Percentiles rank a stretch among this genome's conserved stretches.
phyloP scores from a whole-genome alignment of 2,888 invertebrate genomes.

The Diarsia rubi region DNA sequence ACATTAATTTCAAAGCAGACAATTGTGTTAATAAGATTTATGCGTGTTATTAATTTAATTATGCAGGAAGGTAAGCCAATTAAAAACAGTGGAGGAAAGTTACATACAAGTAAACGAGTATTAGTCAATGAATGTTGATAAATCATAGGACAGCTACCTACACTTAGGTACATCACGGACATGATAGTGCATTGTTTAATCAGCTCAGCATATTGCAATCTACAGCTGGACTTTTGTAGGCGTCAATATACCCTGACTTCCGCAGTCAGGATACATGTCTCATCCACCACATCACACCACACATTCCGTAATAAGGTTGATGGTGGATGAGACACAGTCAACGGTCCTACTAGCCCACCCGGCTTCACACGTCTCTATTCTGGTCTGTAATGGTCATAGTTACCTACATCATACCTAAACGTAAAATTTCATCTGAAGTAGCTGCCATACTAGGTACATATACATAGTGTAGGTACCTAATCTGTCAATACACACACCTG shows the following conservation, averaged over 20 bases:
- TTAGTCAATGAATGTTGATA: slow-evolving; percentile 2
- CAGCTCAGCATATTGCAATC: neutral
- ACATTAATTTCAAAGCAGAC: neutral
- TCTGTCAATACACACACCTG: neutral
- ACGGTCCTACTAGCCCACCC: neutral
- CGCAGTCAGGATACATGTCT: neutral
- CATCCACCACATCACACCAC: no score
- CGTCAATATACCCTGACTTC: neutral
- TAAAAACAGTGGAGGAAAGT: neutral
- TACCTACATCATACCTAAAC: neutral
- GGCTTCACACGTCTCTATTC: neutral
- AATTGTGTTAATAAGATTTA: slow-evolving; percentile 14
- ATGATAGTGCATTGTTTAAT: neutral
- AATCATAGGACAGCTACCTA: neutral
- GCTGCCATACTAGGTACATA: no score
- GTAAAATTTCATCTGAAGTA: neutral
- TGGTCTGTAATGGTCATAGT: neutral
- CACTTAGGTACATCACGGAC: neutral
- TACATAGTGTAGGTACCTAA: no score
- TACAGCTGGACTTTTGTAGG: neutral
- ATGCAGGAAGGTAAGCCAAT: slow-evolving; percentile 7
- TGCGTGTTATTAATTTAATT: slow-evolving; percentile 4
- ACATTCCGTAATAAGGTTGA: neutral
- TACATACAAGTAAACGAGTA: no score
- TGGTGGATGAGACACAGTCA: neutral